Conservation (phyloP, 92 coral and sea anemone genomes). For the Palythoa grandiflora region DNA sequence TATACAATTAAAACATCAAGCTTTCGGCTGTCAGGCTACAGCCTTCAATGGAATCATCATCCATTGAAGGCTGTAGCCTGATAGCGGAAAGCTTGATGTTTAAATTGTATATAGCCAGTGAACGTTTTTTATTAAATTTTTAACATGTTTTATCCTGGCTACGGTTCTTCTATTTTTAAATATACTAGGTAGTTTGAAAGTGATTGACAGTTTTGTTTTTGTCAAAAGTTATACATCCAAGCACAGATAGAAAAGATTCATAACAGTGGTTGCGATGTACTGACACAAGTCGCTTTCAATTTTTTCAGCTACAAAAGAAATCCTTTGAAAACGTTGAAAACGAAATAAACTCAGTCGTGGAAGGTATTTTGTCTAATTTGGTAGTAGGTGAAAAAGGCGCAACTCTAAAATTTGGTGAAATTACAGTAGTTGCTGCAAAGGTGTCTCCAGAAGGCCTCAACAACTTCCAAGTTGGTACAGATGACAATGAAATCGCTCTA, state of each 20-base stretch:
- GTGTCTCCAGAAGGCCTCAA: constrained; percentile 12
- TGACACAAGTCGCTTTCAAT: not conserved
- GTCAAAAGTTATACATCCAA: too few relatives aligned
- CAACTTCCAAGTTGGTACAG: not conserved
- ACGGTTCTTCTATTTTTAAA: too few relatives aligned
- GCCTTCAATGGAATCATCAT: too few relatives aligned
- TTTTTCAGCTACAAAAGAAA: constrained; percentile 6
- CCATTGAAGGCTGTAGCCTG: too few relatives aligned
- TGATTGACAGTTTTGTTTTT: too few relatives aligned
- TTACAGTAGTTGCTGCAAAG: constrained; percentile 16
- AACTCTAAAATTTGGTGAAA: not conserved
- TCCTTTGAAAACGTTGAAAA: not conserved
- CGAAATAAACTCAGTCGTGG: constrained; percentile 2
- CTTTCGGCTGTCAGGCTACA: too few relatives aligned
- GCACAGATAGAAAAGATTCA: not conserved
- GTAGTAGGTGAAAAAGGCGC: constrained; percentile 28
- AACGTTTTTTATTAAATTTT: too few relatives aligned
- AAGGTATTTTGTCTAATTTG: not conserved
- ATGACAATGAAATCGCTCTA: not conserved
- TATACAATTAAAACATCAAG: too few relatives aligned
- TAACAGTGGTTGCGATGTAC: not conserved
- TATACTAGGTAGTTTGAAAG: too few relatives aligned
- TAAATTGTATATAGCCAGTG: too few relatives aligned
- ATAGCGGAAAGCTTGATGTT: too few relatives aligned
- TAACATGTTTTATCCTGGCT: too few relatives aligned